Percentiles rank a stretch among this genome's conserved stretches.
phyloP scores from a whole-genome alignment of 2,797 vertebrate genomes.

The Crenuchus spilurus region DNA sequence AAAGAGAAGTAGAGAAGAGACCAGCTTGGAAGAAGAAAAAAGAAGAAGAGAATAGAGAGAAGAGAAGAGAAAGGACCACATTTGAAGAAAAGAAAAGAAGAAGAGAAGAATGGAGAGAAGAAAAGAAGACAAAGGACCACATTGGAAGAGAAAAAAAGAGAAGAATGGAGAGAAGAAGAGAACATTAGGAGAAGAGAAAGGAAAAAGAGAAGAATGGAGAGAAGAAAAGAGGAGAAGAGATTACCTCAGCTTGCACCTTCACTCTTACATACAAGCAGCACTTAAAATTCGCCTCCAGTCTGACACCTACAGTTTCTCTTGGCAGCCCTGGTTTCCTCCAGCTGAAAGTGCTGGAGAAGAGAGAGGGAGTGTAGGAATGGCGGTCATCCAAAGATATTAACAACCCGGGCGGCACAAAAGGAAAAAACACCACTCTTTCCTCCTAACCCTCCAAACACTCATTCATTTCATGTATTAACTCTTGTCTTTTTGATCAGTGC shows the following conservation, averaged over 20 bases:
- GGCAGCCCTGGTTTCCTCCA: slow-evolving; percentile 25
- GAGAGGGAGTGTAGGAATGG: slow-evolving; percentile 1
- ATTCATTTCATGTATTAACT: slow-evolving; percentile 3
- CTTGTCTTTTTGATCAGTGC: background rate
- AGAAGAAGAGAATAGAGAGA: background rate
- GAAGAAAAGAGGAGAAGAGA: background rate
- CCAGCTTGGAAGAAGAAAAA: no score
- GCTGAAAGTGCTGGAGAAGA: slow-evolving; percentile 10
- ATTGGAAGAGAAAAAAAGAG: background rate
- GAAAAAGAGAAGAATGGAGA: no score
- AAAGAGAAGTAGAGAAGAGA: background rate
- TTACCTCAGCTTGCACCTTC: background rate
- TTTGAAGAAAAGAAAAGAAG: background rate
- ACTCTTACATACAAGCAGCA: background rate
- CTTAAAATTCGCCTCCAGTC: slow-evolving; percentile 10
- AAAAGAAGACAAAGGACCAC: no score
- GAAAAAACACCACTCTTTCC: slow-evolving; percentile 9
- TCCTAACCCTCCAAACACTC: background rate
- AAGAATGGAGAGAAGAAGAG: background rate
- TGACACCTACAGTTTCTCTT: slow-evolving; percentile 31
- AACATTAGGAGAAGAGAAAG: background rate
- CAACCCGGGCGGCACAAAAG: background rate
- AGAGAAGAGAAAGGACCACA: background rate
- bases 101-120: background rate
- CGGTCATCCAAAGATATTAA: slow-evolving; percentile 26